A percentile compares a stretch with the other conserved stretches of the same genome.
Evolutionary conservation across 2,797 vertebrate genomes (phyloP).

Genomic region (Sylvilagus floridanus): DNA sequence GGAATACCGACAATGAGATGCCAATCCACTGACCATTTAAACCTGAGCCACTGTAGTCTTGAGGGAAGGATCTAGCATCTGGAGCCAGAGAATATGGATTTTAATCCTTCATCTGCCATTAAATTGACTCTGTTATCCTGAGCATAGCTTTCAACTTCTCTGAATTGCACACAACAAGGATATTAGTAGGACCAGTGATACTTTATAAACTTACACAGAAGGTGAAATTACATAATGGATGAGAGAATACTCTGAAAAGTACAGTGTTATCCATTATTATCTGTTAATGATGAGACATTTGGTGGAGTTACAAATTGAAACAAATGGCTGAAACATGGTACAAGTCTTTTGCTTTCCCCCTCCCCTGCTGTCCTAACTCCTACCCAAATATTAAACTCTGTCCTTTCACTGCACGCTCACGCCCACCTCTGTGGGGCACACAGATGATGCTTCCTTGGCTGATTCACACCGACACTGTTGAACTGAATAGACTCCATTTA

Average conservation of each 20-base stretch:
- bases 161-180: neutral
- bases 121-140: neutral
- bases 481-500: neutral
- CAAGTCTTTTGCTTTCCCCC: neutral
- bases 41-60: neutral
- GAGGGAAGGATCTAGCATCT: neutral
- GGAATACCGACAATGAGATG: neutral
- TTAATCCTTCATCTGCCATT: neutral
- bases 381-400: neutral
- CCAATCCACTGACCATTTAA: neutral
- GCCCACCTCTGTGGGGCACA: neutral
- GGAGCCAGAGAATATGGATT: neutral
- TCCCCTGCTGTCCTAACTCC: neutral
- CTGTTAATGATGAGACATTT: neutral
- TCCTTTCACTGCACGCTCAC: neutral
- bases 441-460: neutral
- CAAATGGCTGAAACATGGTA: neutral
- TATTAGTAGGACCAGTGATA: neutral
- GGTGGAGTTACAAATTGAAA: neutral
- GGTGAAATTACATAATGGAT: conserved; percentile 4
- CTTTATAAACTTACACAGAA: neutral
- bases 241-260: neutral
- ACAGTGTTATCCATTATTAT: neutral
- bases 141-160: neutral
- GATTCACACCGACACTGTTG: neutral